Evolutionary conservation across 2,113 vertebrate genomes (phyloP).

Genomic region (Chaetodon auriga): DNA sequence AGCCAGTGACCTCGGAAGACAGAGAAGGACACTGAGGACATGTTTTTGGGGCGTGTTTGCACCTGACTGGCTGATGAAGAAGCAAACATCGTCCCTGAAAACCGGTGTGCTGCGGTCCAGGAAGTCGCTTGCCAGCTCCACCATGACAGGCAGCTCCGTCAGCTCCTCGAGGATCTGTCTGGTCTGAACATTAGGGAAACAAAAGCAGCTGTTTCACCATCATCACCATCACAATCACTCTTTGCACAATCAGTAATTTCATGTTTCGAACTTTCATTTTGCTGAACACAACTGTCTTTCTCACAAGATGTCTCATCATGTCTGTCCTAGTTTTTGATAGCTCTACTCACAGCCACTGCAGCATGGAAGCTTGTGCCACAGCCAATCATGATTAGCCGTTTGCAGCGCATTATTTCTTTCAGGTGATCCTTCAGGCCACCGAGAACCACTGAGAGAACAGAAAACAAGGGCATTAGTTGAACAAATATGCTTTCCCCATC

Average conservation of each 20-base stretch:
- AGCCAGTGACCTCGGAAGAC: neutral
- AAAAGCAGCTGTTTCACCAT: constrained; percentile 1
- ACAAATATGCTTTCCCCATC: neutral
- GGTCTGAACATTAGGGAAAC: constrained; percentile 82
- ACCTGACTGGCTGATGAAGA: constrained; percentile 99
- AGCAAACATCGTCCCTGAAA: constrained; percentile 96
- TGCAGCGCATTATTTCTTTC: constrained; percentile 96
- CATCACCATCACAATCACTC: neutral
- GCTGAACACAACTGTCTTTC: neutral
- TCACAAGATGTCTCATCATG: neutral
- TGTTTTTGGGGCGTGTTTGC: constrained; percentile 20
- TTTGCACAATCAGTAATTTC: neutral
- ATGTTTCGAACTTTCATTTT: neutral
- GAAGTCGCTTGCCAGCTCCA: constrained; percentile 97
- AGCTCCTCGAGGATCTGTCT: constrained; percentile 95
- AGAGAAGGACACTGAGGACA: neutral
- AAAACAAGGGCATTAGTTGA: neutral
- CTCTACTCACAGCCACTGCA: constrained; percentile 90
- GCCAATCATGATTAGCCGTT: constrained; percentile 93
- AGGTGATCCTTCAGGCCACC: constrained; percentile 95
- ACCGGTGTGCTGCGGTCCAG: constrained; percentile 96
- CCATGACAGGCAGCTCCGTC: constrained; percentile 97
- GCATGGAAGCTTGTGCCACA: constrained; percentile 97
- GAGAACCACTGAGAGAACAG: constrained; percentile 86
- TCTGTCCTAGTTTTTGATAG: neutral